These are phyloP conservation scores for Chalcis sispes DNA, from an alignment of 2,888 invertebrate genomes.

Conservation along the genomic window DNA sequence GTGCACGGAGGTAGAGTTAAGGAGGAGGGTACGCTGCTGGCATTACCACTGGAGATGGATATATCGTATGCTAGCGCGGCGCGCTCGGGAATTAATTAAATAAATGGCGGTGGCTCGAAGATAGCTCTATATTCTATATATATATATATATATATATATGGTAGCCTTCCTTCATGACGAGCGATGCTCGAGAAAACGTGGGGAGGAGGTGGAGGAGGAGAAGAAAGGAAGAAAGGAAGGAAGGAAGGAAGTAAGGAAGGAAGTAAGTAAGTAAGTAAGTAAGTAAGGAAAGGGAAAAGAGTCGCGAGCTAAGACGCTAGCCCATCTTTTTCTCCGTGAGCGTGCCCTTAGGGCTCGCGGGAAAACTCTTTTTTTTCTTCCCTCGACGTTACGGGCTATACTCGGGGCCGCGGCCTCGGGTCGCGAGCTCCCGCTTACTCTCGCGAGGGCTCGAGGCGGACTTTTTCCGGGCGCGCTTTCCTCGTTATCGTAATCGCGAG, in stretches of 20 bases:
- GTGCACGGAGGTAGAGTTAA: background rate
- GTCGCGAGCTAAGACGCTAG: too few relatives aligned
- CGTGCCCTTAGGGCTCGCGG: constrained; percentile 28
- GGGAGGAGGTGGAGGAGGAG: too few relatives aligned
- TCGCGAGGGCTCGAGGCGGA: constrained; percentile 19
- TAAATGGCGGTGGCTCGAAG: constrained; percentile 59
- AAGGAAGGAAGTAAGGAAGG: constrained; percentile 53
- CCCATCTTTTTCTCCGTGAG: too few relatives aligned
- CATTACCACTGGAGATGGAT: background rate
- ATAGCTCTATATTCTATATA: constrained; percentile 8
- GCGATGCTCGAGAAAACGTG: too few relatives aligned
- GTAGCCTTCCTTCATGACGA: too few relatives aligned
- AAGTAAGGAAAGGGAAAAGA: too few relatives aligned
- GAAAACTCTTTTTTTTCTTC: constrained; percentile 29
- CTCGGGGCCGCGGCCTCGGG: background rate
- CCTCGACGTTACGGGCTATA: too few relatives aligned
- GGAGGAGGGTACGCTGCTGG: background rate
- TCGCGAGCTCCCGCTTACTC: too few relatives aligned
- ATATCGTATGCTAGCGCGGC: background rate
- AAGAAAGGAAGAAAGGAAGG: constrained; percentile 51
- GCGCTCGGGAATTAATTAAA: constrained; percentile 63
- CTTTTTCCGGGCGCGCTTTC: constrained; percentile 12
- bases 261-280: background rate
- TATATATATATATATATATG: too few relatives aligned
- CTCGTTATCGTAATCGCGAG: constrained; percentile 64